Evolutionary conservation across 2,888 invertebrate species (phyloP).

Genomic region (Celastrina argiolus): DNA sequence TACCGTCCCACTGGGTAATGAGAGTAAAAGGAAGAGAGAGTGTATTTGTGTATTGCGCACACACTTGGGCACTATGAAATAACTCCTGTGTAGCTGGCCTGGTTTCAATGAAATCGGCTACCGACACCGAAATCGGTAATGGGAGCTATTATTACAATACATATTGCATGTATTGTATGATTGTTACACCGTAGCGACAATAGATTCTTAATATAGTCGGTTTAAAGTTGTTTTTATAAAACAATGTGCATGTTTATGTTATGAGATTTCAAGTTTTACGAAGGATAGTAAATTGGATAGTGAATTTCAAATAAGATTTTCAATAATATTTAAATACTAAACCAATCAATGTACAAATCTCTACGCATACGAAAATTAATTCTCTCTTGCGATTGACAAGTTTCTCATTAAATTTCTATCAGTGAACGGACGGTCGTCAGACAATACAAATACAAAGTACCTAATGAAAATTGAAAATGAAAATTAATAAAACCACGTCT

Average conservation of each 20-base stretch:
- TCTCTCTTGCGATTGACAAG: slow-evolving; percentile 53
- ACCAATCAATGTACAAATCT: slow-evolving; percentile 48
- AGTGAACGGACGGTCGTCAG: slow-evolving; percentile 39
- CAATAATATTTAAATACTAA: background rate
- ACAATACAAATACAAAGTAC: slow-evolving; percentile 62
- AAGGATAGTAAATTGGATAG: background rate
- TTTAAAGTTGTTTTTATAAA: too few species aligned
- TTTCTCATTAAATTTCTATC: slow-evolving; percentile 61
- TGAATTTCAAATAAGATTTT: background rate
- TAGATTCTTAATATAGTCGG: background rate
- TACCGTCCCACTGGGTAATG: too few species aligned
- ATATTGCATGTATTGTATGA: too few species aligned
- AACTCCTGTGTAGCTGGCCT: too few species aligned
- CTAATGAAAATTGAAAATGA: slow-evolving; percentile 60
- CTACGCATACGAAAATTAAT: slow-evolving; percentile 55
- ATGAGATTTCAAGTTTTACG: too few species aligned
- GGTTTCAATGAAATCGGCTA: background rate
- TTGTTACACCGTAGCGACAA: too few species aligned
- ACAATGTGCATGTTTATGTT: too few species aligned
- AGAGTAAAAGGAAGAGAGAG: too few species aligned
- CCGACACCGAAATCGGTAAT: background rate
- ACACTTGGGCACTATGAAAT: too few species aligned
- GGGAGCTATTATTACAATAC: too few species aligned
- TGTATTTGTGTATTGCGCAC: too few species aligned
- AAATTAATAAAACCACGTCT: slow-evolving; percentile 32